Evolutionary conservation across 2,888 invertebrate species (phyloP), one percentile per base, ranked within the genome.

Genomic region (Pegoplata infirma): DNA sequence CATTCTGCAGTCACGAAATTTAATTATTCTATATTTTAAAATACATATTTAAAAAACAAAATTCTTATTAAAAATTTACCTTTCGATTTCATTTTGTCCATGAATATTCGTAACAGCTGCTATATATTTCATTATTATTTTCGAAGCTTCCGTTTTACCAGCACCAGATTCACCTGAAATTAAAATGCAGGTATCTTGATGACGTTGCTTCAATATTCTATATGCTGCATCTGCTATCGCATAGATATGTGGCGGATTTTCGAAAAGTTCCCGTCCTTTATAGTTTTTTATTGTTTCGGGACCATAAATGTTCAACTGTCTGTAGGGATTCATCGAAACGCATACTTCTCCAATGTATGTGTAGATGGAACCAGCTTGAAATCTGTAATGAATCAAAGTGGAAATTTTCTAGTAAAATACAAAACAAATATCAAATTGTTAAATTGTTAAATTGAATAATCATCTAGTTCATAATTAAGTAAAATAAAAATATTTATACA

Each of bases 301-400:
- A 74, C 95, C 96, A 91, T 98, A 99, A 87, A 99, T 97, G 89
- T 97, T 96, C 90, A 98, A 93, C 53, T 92, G 94, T 87, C 95
- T 93, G 91, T 99, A 99, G 0, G 99, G 99, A 91, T 99, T 99
- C 83, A 99, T 96, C 0, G 98, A 98, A 46, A 99, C 97, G 87
- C 97, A 94, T 84, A 98, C 98, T 91, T 99, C 99, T 47, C 99
- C 99, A 84, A 99, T 99, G 91, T 99, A 99, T 6, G 98, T 98
- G 92, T 99, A 99, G 88, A 99, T 97, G 89, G 94, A 94, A 84
- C 96, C 96, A 89, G 94, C 93, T 90, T 95, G 94, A 88, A 95
- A 97, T 89, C 97, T 98, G 51, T 23, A 71, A 77, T 12, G n/a
- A 73, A 46, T 14, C 1, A 47, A 75, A 66, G 55, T 63, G 32